These are phyloP conservation scores for Thecophora atra DNA, from an alignment of 2,888 invertebrate genomes.

Conservation along the genomic window DNA sequence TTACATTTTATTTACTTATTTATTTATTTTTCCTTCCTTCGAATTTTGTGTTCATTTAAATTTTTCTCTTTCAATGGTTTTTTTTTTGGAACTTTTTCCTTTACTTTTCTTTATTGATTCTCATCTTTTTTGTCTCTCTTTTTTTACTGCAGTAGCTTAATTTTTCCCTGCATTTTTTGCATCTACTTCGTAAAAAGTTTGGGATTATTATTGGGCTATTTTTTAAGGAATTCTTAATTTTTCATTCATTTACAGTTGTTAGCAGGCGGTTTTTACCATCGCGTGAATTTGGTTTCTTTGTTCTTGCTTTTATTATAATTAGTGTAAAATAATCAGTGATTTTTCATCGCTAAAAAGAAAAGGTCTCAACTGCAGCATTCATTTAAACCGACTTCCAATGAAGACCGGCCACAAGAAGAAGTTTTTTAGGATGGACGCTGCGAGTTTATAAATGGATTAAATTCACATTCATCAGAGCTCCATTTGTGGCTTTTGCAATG, in stretches of 20 bases:
- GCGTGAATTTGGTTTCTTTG: too few relatives aligned
- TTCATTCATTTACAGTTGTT: background rate
- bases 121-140: background rate
- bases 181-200: too few relatives aligned
- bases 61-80: background rate
- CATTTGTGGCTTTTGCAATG: too few relatives aligned
- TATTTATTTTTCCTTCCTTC: background rate
- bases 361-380: too few relatives aligned
- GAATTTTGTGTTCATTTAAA: background rate
- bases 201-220: too few relatives aligned
- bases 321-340: background rate
- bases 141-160: slow-evolving; percentile 17
- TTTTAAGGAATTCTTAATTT: slow-evolving; percentile 19
- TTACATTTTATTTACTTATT: too few relatives aligned
- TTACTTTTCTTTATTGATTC: background rate
- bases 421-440: too few relatives aligned
- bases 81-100: background rate
- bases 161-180: slow-evolving; percentile 33
- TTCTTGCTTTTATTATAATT: background rate
- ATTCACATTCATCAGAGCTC: too few relatives aligned
- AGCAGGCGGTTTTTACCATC: background rate
- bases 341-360: too few relatives aligned
- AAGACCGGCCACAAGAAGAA: too few relatives aligned
- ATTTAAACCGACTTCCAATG: too few relatives aligned
- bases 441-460: too few relatives aligned